phyloP scores from a whole-genome alignment of 2,797 vertebrate species.

The Tympanoctomys barrerae region DNA sequence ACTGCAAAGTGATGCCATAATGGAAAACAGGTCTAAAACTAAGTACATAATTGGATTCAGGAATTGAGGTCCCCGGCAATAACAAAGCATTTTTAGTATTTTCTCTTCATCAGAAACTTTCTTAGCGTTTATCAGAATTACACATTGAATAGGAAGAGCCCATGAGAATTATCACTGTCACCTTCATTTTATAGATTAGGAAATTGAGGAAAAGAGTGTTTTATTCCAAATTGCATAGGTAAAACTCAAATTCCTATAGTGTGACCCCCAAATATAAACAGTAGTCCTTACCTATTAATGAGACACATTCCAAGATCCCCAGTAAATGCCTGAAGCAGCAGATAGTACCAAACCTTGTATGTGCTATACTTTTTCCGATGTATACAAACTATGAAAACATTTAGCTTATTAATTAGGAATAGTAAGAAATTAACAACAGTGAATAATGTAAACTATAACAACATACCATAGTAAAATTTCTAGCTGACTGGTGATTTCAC shows the following conservation, averaged over 20 bases:
- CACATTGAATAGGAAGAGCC: not conserved
- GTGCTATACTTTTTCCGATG: not conserved
- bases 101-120: slow-evolving; percentile 28
- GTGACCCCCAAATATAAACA: not conserved
- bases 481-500: not conserved
- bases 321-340: not conserved
- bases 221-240: not conserved
- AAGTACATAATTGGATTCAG: slow-evolving; percentile 42
- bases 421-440: not conserved
- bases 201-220: not conserved
- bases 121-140: not conserved
- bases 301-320: not conserved
- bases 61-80: slow-evolving; percentile 6
- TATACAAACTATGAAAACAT: not conserved
- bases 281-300: not conserved
- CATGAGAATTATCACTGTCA: not conserved
- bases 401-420: not conserved
- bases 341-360: not conserved
- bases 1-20: not conserved
- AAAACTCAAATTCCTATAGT: not conserved
- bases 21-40: slow-evolving; percentile 48
- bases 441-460: not conserved
- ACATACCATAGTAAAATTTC: not conserved
- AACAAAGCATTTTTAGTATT: slow-evolving; percentile 16
- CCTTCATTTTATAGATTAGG: slow-evolving; percentile 5